Conservation (phyloP, 2,888 invertebrate genomes). For the Sisyra terminalis region DNA sequence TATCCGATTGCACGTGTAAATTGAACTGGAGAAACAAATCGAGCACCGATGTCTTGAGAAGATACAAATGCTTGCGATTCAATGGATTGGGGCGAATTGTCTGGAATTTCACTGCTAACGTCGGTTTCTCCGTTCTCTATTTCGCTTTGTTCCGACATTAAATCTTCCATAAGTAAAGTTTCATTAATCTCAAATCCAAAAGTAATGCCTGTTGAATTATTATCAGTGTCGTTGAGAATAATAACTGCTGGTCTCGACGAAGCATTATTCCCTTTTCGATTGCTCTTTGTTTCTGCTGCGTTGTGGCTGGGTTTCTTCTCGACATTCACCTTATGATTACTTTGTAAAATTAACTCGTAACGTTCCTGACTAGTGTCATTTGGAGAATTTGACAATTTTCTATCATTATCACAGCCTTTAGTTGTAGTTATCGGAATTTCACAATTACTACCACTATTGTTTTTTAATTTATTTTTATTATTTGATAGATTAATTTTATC, state of each 20-base stretch:
- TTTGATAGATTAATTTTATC: slow-evolving; percentile 11
- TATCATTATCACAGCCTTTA: slow-evolving; percentile 9
- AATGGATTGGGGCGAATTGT: too few relatives aligned
- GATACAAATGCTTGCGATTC: slow-evolving; percentile 11
- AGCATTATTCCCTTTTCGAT: slow-evolving; percentile 1
- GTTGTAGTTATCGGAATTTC: background rate
- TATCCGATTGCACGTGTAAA: slow-evolving; percentile 22
- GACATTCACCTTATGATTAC: slow-evolving; percentile 1
- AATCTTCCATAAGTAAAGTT: slow-evolving; percentile 39
- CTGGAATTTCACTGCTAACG: too few relatives aligned
- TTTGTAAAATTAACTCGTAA: slow-evolving; percentile 4
- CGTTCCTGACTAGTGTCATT: slow-evolving; percentile 8
- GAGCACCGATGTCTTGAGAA: slow-evolving; percentile 26
- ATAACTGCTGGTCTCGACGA: slow-evolving; percentile 47
- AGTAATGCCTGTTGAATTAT: slow-evolving; percentile 43
- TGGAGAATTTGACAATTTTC: slow-evolving; percentile 6
- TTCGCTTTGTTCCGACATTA: slow-evolving; percentile 13
- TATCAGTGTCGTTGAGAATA: slow-evolving; percentile 42
- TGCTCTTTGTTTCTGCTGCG: background rate
- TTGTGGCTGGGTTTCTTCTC: slow-evolving; percentile 4
- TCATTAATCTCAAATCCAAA: slow-evolving; percentile 70
- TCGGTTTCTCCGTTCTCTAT: slow-evolving; percentile 16
- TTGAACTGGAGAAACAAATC: slow-evolving; percentile 19
- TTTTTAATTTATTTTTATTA: slow-evolving; percentile 5
- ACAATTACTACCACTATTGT: slow-evolving; percentile 4